Evolutionary conservation across 2,888 invertebrate species (phyloP).

Genomic region (Protodeltote pygarga): DNA sequence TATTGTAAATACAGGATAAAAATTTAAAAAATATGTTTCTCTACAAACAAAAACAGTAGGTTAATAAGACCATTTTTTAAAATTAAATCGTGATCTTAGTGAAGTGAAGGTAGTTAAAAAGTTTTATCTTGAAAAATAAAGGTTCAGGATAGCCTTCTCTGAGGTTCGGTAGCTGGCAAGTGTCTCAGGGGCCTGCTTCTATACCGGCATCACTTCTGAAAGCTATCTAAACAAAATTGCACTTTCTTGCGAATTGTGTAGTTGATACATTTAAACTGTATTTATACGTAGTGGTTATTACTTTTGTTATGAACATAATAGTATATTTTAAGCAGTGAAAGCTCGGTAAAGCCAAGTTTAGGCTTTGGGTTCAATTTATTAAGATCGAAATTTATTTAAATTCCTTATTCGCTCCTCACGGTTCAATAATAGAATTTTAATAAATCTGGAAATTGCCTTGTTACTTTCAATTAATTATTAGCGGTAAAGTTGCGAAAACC

Average conservation of each 20-base stretch:
- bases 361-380: too few species aligned
- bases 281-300: slow-evolving; percentile 27
- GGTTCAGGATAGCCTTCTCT: slow-evolving; percentile 29
- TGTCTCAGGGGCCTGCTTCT: slow-evolving; percentile 42
- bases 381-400: too few species aligned
- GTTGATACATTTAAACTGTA: slow-evolving; percentile 40
- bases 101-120: slow-evolving; percentile 45
- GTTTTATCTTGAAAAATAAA: slow-evolving; percentile 48
- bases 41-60: slow-evolving; percentile 23
- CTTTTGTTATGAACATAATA: slow-evolving; percentile 9
- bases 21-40: slow-evolving; percentile 18
- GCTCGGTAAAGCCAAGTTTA: too few species aligned
- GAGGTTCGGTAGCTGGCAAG: slow-evolving; percentile 11
- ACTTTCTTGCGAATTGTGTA: slow-evolving; percentile 36
- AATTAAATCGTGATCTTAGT: slow-evolving; percentile 34
- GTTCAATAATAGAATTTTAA: too few species aligned
- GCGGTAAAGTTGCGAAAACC: too few species aligned
- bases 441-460: too few species aligned
- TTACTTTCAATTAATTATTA: too few species aligned
- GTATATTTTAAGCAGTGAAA: background rate
- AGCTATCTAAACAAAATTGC: slow-evolving; percentile 48
- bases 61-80: slow-evolving; percentile 39
- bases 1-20: slow-evolving; percentile 11
- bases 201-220: slow-evolving; percentile 29
- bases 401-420: too few species aligned